Evolutionary conservation across 2,113 vertebrate genomes (phyloP).

Genomic region (Pygoscelis antarcticus): DNA sequence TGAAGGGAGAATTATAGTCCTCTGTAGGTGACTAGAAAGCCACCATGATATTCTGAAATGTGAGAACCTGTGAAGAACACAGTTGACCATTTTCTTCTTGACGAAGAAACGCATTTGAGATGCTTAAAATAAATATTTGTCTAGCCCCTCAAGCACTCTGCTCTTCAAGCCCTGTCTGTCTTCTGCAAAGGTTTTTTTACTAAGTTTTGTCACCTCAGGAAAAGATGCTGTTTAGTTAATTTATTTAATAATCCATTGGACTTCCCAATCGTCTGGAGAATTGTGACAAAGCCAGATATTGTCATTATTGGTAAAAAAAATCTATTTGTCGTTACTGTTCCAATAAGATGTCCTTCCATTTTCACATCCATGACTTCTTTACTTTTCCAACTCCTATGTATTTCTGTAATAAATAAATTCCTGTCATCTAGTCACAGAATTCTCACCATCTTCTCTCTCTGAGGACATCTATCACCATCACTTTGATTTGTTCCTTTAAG

Average conservation of each 20-base stretch:
- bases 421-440: not conserved
- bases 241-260: not conserved
- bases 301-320: not conserved
- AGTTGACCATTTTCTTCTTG: not conserved
- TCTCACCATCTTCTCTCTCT: not conserved
- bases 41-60: not conserved
- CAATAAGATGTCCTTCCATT: not conserved
- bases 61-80: not conserved
- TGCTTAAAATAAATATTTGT: not conserved
- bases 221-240: not conserved
- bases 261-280: not conserved
- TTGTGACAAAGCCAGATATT: not conserved
- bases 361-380: not conserved
- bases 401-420: not conserved
- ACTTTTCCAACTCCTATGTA: not conserved
- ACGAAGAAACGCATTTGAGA: not conserved
- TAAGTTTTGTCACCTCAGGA: not conserved
- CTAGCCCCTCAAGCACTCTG: not conserved
- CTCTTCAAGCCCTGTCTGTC: not conserved
- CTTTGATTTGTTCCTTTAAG: not conserved
- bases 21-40: not conserved
- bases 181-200: not conserved
- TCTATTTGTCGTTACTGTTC: not conserved
- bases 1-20: not conserved
- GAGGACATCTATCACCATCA: not conserved